These are phyloP conservation scores for Zeuzera pyrina DNA, from an alignment of 2,888 invertebrate species.

Conservation along the genomic window DNA sequence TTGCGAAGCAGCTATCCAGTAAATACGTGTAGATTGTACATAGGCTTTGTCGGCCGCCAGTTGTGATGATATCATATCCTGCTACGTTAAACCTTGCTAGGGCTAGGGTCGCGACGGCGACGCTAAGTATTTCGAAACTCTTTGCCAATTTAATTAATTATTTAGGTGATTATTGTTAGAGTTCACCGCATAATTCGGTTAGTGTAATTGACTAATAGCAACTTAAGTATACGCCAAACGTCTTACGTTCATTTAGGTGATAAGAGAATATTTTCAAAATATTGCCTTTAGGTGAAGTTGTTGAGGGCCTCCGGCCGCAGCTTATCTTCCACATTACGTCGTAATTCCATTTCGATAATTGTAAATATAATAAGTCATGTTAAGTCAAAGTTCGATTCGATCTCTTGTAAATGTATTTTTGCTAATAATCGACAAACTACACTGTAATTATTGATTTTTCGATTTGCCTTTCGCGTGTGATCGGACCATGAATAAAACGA, in stretches of 20 bases:
- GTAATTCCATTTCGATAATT: conserved; percentile 71
- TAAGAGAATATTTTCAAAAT: conserved; percentile 70
- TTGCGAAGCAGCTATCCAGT: conserved; percentile 98
- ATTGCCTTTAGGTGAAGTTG: conserved; percentile 63
- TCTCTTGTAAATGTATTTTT: conserved; percentile 73
- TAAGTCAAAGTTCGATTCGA: conserved; percentile 70
- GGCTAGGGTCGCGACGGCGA: conserved; percentile 63
- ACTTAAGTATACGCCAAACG: conserved; percentile 74
- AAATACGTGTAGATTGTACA: conserved; percentile 86
- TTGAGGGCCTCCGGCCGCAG: conserved; percentile 38
- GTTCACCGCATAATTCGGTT: conserved; percentile 69
- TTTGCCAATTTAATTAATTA: conserved; percentile 74
- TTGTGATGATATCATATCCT: conserved; percentile 88
- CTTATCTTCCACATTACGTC: conserved; percentile 65
- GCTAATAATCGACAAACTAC: conserved; percentile 28
- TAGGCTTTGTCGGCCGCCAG: conserved; percentile 42
- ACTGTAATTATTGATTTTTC: conserved; percentile 21
- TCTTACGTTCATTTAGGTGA: conserved; percentile 67
- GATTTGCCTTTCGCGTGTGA: conserved; percentile 30
- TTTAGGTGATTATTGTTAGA: conserved; percentile 68
- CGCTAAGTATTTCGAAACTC: conserved; percentile 72
- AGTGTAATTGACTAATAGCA: conserved; percentile 69
- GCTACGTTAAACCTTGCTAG: conserved; percentile 73
- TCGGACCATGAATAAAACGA: conserved; percentile 11
- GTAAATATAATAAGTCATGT: conserved; percentile 70